Base-by-base conservation (phyloP, 2,797 vertebrate species). In the Sebastolobus alascanus region DNA sequence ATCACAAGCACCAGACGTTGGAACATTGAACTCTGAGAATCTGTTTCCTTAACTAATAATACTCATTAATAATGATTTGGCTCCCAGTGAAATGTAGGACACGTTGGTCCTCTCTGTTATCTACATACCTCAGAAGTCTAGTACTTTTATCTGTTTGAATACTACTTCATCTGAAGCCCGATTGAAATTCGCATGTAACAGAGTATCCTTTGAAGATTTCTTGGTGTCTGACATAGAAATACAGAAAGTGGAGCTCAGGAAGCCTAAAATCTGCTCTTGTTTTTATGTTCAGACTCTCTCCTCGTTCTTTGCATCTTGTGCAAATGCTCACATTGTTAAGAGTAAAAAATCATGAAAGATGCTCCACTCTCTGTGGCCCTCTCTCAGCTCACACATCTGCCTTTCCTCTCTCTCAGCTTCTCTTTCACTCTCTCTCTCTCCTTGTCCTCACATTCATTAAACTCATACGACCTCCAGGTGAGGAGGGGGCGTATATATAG, bases 401-500 rank as follows among this genome's bases (percentile, higher is more conserved):
- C 22, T 54, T 68, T 33, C 46, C 20, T 52, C n/a, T 61, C 54
- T 78, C 22, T 58, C 22, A 67, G 75, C 65, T 43, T 79, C 79
- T 79, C 68, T 61, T 68, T 65, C 63, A 1, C 79, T 70, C 40
- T 0, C 50, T 54, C 50, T 73, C 43, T 65, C 83, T 50, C 35
- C 8, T 73, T 55, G 67, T 90, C 83, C 82, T 38, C 76, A 82
- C 89, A 84, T 91, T 94, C 92, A 94, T 94, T 93, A 94, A 88
- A 92, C 86, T 68, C 59, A 5, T 22, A 59, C 58, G 71, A 91
- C 92, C 89, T 91, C 79, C 86, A 58, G 84, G 46, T 50, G 46
- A 50, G 46, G 78, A 87, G 84, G 84, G 79, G 82, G 76, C 12
- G 77, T 54, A 54, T 61, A 3, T 61, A 25, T 35, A 31, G 65